Evolutionary conservation across 2,113 vertebrate species (phyloP).

Genomic region (Lethenteron reissneri): DNA sequence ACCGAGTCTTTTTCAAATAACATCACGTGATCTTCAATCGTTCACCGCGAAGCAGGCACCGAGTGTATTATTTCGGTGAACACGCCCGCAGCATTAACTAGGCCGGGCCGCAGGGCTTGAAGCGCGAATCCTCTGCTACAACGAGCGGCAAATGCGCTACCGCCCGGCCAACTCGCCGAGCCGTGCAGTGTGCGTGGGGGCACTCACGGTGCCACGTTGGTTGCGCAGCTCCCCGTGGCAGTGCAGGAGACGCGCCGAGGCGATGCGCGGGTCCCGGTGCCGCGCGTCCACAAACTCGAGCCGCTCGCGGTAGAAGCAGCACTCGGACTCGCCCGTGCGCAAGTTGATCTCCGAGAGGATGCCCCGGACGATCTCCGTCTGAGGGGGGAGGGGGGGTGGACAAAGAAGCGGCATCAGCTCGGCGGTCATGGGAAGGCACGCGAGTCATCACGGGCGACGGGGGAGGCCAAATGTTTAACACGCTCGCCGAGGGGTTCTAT

Average conservation of each 20-base stretch:
- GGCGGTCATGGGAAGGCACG: neutral
- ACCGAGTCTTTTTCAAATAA: too few relatives aligned
- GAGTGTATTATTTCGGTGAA: too few relatives aligned
- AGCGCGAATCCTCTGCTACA: too few relatives aligned
- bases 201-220: constrained; percentile 66
- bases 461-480: too few relatives aligned
- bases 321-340: constrained; percentile 68
- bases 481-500: too few relatives aligned
- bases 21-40: too few relatives aligned
- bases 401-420: neutral
- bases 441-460: too few relatives aligned
- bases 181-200: neutral
- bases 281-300: constrained; percentile 63
- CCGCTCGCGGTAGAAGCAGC: constrained; percentile 71
- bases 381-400: constrained; percentile 5
- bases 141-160: too few relatives aligned
- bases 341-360: constrained; percentile 61
- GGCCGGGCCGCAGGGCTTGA: too few relatives aligned
- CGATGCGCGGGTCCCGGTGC: constrained; percentile 48
- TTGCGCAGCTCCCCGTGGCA: constrained; percentile 90
- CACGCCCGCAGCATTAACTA: too few relatives aligned
- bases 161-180: too few relatives aligned
- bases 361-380: constrained; percentile 80
- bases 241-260: constrained; percentile 47
- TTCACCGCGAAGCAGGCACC: too few relatives aligned